Evolutionary conservation across 1,140 invertebrate genomes (phyloP).

Genomic region (Anoplophora glabripennis): DNA sequence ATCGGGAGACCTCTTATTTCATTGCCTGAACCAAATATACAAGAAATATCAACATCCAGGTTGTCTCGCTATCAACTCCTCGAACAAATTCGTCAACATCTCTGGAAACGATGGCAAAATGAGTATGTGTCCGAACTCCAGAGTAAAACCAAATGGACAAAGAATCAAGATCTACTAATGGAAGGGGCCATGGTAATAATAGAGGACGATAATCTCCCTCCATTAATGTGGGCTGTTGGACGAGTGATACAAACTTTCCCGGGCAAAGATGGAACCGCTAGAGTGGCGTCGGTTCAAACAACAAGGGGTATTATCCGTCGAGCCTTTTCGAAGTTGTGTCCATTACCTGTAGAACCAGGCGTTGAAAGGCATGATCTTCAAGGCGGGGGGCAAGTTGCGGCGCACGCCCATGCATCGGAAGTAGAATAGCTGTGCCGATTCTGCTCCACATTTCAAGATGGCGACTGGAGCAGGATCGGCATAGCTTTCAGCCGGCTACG

Average conservation of each 20-base stretch:
- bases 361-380: no score
- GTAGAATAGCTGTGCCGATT: no score
- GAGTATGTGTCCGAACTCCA: constrained; percentile 35
- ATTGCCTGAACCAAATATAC: constrained; percentile 14
- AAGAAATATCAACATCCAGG: constrained; percentile 1
- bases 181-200: not conserved
- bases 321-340: not conserved
- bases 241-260: constrained; percentile 31
- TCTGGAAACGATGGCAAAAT: constrained; percentile 34
- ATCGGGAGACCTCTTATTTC: constrained; percentile 22
- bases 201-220: not conserved
- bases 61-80: constrained; percentile 14
- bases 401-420: no score
- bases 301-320: constrained; percentile 22
- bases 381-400: no score
- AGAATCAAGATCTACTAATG: not conserved
- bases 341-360: no score
- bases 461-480: no score
- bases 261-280: constrained; percentile 31
- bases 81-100: constrained; percentile 26
- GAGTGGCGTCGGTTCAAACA: constrained; percentile 36
- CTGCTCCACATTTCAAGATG: no score
- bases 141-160: not conserved
- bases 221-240: constrained; percentile 34
- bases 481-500: no score